phyloP scores from a whole-genome alignment of 2,113 vertebrate species.

The Gasterosteus nipponicus region DNA sequence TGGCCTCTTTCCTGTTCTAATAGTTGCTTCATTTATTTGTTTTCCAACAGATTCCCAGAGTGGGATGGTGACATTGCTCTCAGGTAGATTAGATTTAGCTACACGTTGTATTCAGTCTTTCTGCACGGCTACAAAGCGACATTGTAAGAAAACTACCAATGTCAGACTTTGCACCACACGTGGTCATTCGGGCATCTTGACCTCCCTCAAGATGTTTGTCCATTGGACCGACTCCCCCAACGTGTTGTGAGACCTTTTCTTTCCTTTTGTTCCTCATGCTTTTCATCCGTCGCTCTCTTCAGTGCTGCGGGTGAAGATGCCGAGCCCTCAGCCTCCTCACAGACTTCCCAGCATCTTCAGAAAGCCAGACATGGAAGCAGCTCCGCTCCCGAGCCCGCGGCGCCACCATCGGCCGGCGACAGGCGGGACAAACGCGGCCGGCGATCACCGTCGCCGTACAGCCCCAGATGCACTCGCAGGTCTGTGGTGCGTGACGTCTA shows the following conservation, averaged over 20 bases:
- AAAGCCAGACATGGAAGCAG: slow-evolving; percentile 19
- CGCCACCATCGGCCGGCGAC: not conserved
- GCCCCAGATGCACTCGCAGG: slow-evolving; percentile 48
- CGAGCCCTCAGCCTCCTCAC: slow-evolving; percentile 10
- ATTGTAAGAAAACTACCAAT: not conserved
- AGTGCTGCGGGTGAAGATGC: slow-evolving; percentile 29
- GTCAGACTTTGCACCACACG: too few relatives aligned
- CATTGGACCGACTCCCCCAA: not conserved
- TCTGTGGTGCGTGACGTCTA: slow-evolving; percentile 5
- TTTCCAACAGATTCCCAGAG: slow-evolving; percentile 84
- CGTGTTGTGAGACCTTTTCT: not conserved
- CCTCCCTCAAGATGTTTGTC: not conserved
- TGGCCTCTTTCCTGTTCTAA: not conserved
- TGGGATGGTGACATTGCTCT: slow-evolving; percentile 86
- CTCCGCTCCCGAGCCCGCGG: slow-evolving; percentile 58
- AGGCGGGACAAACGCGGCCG: slow-evolving; percentile 28
- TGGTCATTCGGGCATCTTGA: not conserved
- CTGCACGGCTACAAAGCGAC: not conserved
- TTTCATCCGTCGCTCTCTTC: slow-evolving; percentile 1
- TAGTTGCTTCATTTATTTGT: not conserved
- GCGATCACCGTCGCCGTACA: slow-evolving; percentile 21
- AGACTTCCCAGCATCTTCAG: slow-evolving; percentile 41
- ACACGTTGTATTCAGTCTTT: not conserved
- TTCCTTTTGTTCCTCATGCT: not conserved
- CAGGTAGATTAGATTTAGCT: slow-evolving; percentile 46